phyloP scores from a whole-genome alignment of 2,888 invertebrate genomes.

The Nymphalis polychloros region DNA sequence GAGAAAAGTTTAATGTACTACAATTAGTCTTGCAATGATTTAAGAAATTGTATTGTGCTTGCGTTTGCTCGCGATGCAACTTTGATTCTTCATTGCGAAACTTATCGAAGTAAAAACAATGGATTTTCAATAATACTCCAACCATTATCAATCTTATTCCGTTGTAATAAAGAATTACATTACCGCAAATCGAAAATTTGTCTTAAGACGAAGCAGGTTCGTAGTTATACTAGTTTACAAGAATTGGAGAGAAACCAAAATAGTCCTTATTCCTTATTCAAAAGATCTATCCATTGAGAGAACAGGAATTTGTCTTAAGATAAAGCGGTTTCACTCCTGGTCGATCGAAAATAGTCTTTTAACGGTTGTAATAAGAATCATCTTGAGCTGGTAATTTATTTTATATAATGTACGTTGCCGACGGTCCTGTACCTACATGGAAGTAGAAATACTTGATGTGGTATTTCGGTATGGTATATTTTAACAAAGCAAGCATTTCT shows the following conservation, averaged over 20 bases:
- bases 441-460: conserved; percentile 30
- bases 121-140: neutral
- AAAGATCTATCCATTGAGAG: conserved; percentile 24
- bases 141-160: conserved; percentile 23
- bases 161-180: conserved; percentile 26
- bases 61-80: conserved; percentile 42
- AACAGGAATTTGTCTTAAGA: conserved; percentile 31
- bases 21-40: conserved; percentile 32
- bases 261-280: conserved; percentile 31
- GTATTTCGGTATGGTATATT: neutral
- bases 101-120: conserved; percentile 33
- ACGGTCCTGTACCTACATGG: conserved; percentile 26
- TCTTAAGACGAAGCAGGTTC: conserved; percentile 26
- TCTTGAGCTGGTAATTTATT: conserved; percentile 41
- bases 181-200: conserved; percentile 21
- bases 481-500: neutral
- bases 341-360: conserved; percentile 34
- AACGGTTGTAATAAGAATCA: conserved; percentile 38
- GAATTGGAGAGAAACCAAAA: conserved; percentile 26
- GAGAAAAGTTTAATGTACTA: conserved; percentile 10
- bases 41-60: conserved; percentile 35
- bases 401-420: conserved; percentile 38
- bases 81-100: conserved; percentile 50
- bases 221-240: conserved; percentile 22
- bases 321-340: conserved; percentile 27